Conservation (phyloP, 2,888 invertebrate species). For the Rotaria macrura region DNA sequence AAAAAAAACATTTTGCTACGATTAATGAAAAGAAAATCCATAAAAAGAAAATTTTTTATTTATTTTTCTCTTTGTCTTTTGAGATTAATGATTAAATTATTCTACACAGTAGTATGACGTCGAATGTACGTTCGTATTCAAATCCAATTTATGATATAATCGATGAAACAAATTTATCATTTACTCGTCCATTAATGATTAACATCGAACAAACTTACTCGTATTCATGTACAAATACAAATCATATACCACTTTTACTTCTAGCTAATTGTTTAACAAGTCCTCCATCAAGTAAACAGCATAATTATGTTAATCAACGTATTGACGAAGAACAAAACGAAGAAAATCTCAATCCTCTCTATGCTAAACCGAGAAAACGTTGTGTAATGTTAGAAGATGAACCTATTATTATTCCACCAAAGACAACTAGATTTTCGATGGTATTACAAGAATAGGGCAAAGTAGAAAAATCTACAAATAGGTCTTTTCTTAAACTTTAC, state of each 20-base stretch:
- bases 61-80: background rate
- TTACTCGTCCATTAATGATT: background rate
- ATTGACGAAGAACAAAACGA: background rate
- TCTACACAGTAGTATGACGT: background rate
- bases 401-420: background rate
- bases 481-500: too few species aligned
- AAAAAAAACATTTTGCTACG: background rate
- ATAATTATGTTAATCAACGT: constrained; percentile 4
- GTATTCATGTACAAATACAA: background rate
- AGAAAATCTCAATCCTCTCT: background rate
- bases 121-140: background rate
- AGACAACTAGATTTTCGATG: background rate
- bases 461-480: background rate
- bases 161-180: background rate
- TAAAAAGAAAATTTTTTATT: background rate
- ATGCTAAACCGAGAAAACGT: background rate
- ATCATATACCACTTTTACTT: background rate
- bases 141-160: background rate
- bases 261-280: background rate
- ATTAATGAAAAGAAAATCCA: background rate
- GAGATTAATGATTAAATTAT: background rate
- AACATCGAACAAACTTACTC: background rate
- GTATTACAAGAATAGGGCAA: background rate
- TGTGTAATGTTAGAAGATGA: background rate
- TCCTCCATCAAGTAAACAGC: background rate